Conservation (phyloP, 1,140 invertebrate species). For the Onthophagus taurus region DNA sequence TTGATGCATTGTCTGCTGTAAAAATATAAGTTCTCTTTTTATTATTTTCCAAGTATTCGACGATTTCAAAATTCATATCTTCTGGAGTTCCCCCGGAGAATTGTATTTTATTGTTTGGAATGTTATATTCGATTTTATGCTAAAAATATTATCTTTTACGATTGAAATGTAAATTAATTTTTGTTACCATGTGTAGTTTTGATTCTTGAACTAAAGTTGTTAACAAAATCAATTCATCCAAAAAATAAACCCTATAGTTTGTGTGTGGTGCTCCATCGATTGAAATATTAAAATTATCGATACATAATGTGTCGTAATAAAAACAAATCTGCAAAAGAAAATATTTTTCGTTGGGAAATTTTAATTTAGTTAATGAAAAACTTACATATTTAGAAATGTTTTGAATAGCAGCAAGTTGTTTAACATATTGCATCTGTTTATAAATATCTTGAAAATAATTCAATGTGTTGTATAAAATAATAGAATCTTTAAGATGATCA, state of each 20-base stretch:
- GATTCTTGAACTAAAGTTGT: not conserved
- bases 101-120: no score
- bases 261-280: not conserved
- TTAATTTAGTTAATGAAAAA: no score
- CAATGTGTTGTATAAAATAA: not conserved
- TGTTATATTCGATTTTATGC: no score
- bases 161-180: not conserved
- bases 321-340: no score
- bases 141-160: slow-evolving; percentile 1
- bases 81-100: not conserved
- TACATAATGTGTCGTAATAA: no score
- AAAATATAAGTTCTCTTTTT: not conserved
- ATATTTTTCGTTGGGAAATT: no score
- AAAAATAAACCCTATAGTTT: not conserved
- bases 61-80: not conserved
- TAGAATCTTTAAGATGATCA: slow-evolving; percentile 1
- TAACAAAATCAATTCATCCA: not conserved
- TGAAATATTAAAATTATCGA: not conserved
- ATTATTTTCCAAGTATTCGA: slow-evolving; percentile 1
- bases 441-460: slow-evolving; percentile 4
- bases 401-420: not conserved
- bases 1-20: not conserved
- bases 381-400: slow-evolving; percentile 4
- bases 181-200: not conserved
- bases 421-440: slow-evolving; percentile 9